phyloP scores from a whole-genome alignment of 2,113 vertebrate genomes.

The Rhodinocichla rosea region DNA sequence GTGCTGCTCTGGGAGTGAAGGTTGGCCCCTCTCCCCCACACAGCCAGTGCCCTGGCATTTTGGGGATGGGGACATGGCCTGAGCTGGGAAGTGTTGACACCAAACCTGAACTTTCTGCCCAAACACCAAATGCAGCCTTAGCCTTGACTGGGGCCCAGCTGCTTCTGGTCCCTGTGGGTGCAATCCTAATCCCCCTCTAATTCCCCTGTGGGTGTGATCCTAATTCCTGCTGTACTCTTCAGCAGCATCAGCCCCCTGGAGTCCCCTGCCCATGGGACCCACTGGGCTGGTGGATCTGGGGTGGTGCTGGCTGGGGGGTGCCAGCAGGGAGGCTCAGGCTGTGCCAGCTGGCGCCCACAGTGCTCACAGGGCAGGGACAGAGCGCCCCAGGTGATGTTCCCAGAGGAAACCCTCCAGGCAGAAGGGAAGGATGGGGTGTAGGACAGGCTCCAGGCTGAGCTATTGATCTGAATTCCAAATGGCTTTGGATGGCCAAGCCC shows the following conservation, averaged over 20 bases:
- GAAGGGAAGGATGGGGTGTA: background rate
- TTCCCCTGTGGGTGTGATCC: background rate
- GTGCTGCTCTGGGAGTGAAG: fast-evolving
- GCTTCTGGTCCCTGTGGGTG: background rate
- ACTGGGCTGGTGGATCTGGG: background rate
- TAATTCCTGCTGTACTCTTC: background rate
- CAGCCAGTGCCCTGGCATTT: background rate
- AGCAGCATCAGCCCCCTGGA: background rate
- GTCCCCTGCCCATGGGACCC: background rate
- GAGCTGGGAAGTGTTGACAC: background rate
- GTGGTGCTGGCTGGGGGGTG: background rate
- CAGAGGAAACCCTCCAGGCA: background rate
- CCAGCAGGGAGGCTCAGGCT: background rate
- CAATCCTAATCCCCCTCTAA: background rate
- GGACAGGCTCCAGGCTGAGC: background rate
- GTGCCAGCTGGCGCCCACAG: background rate
- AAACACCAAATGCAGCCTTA: background rate
- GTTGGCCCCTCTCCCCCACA: background rate
- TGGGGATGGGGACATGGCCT: background rate
- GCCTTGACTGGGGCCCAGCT: background rate
- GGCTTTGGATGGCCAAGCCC: background rate
- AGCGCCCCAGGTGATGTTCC: background rate
- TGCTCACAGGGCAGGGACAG: fast-evolving
- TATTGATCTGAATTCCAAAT: background rate
- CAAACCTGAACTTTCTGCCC: background rate